A percentile compares a stretch with the other conserved stretches of the same genome.
Conservation (phyloP, 2,113 vertebrate genomes). For the Lutjanus erythropterus region DNA sequence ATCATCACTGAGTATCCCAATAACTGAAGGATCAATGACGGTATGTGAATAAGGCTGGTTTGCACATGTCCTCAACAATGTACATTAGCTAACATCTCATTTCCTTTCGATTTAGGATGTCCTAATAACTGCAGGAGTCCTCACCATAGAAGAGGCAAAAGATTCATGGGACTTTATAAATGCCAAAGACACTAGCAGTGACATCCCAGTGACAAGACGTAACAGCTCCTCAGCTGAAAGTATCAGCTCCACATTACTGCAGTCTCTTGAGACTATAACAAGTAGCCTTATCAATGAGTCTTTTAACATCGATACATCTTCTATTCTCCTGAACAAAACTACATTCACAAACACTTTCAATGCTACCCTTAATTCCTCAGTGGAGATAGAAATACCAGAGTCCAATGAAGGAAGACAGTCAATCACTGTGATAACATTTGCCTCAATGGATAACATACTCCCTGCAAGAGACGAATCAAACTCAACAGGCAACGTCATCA, state of each 20-base stretch:
- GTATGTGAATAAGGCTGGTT: conserved; percentile 24
- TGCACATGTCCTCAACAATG: neutral
- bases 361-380: conserved; percentile 45
- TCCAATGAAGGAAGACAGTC: neutral
- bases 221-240: rapidly evolving
- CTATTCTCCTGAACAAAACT: conserved; percentile 58
- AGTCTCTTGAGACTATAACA: conserved; percentile 33
- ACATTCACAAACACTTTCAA: conserved; percentile 41
- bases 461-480: conserved; percentile 36
- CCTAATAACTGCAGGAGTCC: conserved; percentile 45
- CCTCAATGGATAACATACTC: conserved; percentile 77
- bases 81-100: neutral
- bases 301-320: conserved; percentile 31
- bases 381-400: conserved; percentile 53
- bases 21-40: neutral
- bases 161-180: conserved; percentile 44
- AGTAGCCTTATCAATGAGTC: neutral
- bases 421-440: conserved; percentile 67
- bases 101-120: conserved; percentile 43
- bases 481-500: conserved; percentile 58
- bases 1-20: rapidly evolving
- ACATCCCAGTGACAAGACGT: neutral
- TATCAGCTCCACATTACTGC: conserved; percentile 49
- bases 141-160: conserved; percentile 28
- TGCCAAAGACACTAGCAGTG: rapidly evolving